These are phyloP conservation scores for Plusia festucae DNA, from an alignment of 2,888 invertebrate species.

Conservation along the genomic window DNA sequence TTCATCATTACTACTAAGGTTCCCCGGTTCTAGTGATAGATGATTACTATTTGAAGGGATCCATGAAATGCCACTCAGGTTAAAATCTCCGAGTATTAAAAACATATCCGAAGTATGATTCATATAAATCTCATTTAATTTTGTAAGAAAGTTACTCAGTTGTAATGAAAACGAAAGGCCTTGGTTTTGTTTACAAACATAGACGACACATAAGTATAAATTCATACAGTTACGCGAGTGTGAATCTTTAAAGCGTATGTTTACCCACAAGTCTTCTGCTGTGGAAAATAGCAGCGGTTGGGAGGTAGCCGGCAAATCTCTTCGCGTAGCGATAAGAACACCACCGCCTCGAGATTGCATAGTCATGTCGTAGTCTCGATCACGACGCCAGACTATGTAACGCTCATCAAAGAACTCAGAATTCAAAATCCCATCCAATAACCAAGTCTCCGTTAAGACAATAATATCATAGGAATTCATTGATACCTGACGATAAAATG, in stretches of 20 bases:
- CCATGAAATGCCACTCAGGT: conserved; percentile 21
- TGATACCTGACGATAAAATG: conserved; percentile 14
- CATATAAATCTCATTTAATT: neutral
- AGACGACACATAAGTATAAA: conserved; percentile 14
- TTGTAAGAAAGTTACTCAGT: conserved; percentile 9
- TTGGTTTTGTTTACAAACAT: conserved; percentile 13
- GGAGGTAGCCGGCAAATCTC: conserved; percentile 5
- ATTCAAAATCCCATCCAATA: conserved; percentile 15
- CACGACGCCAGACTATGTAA: conserved; percentile 30
- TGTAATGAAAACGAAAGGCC: conserved; percentile 16
- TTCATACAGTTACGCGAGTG: neutral
- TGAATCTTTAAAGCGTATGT: neutral
- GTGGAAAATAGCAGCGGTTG: conserved; percentile 13
- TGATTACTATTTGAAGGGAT: neutral
- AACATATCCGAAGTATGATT: conserved; percentile 6
- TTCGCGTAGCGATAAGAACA: conserved; percentile 26
- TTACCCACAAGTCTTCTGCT: conserved; percentile 29
- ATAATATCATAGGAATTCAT: conserved; percentile 16
- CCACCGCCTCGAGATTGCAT: conserved; percentile 22
- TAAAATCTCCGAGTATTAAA: conserved; percentile 22
- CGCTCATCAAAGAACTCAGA: conserved; percentile 26
- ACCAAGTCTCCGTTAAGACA: conserved; percentile 29
- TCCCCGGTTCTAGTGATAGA: neutral
- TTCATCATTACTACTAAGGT: conserved; percentile 6
- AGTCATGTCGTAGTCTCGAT: conserved; percentile 16